Evolutionary conservation across 2,888 invertebrate species (phyloP), one percentile per base, ranked within the genome.

Genomic region (Callimorpha dominula): DNA sequence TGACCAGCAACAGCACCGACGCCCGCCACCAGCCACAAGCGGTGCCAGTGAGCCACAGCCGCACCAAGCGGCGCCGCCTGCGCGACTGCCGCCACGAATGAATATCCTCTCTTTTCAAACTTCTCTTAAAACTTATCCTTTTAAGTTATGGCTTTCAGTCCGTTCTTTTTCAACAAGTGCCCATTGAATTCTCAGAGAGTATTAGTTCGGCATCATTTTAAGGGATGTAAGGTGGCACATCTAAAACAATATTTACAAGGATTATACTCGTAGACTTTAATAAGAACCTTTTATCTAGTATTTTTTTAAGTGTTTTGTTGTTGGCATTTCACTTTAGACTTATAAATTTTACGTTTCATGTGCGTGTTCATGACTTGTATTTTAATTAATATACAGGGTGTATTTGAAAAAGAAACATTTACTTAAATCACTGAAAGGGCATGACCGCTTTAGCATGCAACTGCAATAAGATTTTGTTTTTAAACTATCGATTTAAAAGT

Each of bases 1-100:
- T 95, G 96, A 72, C 95, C 95, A 77, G 90, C 88, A 82, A 87
- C 94, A 70, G 88, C 90, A 78, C 91, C 89, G 84, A 87, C 90
- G 84, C 91, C 88, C 88, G 91, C 93, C 91, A 90, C 90, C 89
- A 91, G 87, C 88, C 89, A 90, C 90, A 90, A 91, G 87, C 88
- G 84, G 87, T 86, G 88, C 93, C 94, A 91, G 84, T 88, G 87
- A 92, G 93, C 95, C 95, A 95, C 94, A 85, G 87, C 94, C 89
- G 86, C 82, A 81, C 88, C 82, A 79, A 83, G 90, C 91, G 90
- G 89, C 89, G 90, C 89, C 91, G 90, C 91, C 83, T 87, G 69
- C 86, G 91, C 92, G 90, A 92, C 91, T 86, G 88, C 90, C 91
- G 88, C 90, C 70, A 80, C 83, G 42, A 81, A 85, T 74, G 62